phyloP scores from a whole-genome alignment of 2,113 vertebrate genomes.

The Dasyurus viverrinus region DNA sequence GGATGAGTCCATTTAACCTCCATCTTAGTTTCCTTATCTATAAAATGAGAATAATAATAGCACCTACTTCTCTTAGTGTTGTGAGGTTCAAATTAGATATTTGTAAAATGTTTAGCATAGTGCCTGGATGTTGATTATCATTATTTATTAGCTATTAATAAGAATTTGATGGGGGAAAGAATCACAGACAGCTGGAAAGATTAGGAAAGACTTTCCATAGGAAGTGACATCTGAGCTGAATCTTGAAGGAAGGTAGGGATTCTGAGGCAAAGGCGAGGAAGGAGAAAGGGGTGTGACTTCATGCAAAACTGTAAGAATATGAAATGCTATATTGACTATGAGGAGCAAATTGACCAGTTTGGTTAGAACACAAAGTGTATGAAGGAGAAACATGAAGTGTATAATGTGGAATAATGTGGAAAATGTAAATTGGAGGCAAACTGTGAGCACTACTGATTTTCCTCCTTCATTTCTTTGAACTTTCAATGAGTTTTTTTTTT shows the following conservation, averaged over 20 bases:
- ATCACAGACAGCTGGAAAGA: neutral
- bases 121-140: neutral
- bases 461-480: constrained; percentile 63
- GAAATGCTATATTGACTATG: neutral
- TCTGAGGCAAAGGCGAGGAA: neutral
- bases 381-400: neutral
- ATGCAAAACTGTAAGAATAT: neutral
- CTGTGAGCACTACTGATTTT: constrained; percentile 31
- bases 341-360: neutral
- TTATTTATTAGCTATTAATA: neutral
- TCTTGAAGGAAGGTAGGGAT: neutral
- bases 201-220: neutral
- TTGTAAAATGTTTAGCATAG: neutral
- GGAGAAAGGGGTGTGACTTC: neutral
- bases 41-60: neutral
- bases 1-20: neutral
- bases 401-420: neutral
- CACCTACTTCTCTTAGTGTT: neutral
- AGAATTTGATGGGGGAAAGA: neutral
- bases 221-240: neutral
- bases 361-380: neutral
- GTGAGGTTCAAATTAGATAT: neutral
- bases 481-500: constrained; percentile 41
- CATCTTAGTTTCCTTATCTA: neutral
- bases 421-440: neutral